Evolutionary conservation across 2,888 invertebrate species (phyloP).

Genomic region (Scaptomyza cyrtandrae): DNA sequence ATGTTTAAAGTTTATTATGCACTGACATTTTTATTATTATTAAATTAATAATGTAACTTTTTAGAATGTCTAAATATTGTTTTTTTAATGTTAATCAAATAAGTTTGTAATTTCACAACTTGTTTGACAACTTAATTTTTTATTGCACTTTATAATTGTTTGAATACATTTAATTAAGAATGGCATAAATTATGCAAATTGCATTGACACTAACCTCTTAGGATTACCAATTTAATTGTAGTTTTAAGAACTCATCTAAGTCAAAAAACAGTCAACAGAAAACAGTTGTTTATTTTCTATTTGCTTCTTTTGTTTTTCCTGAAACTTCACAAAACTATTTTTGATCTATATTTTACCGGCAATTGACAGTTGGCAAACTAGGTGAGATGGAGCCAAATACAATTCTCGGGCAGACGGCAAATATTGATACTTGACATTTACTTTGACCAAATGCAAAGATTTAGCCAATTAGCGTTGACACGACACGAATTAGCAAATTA

Average conservation of each 20-base stretch:
- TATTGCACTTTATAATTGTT: not conserved
- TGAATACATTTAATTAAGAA: not conserved
- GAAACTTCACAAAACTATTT: constrained; percentile 40
- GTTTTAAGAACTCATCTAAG: constrained; percentile 9
- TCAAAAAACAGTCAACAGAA: constrained; percentile 33
- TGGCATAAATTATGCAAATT: constrained; percentile 4
- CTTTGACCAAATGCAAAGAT: constrained; percentile 50
- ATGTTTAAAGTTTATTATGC: not conserved
- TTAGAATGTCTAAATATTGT: not conserved
- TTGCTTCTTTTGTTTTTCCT: not conserved
- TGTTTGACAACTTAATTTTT: not conserved
- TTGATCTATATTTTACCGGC: constrained; percentile 43
- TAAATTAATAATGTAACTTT: not conserved
- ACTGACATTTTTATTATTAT: not conserved
- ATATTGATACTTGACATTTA: constrained; percentile 71
- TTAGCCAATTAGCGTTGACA: constrained; percentile 68
- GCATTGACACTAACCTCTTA: constrained; percentile 47
- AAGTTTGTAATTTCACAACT: not conserved
- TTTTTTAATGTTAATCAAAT: not conserved
- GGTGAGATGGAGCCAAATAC: constrained; percentile 11
- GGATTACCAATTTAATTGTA: constrained; percentile 40
- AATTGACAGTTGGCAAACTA: constrained; percentile 31
- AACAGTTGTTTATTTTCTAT: constrained; percentile 20
- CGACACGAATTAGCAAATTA: constrained; percentile 46
- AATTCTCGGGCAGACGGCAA: constrained; percentile 42